Evolutionary conservation across 2,797 vertebrate genomes (phyloP).

Genomic region (Gymnothorax reevesii): DNA sequence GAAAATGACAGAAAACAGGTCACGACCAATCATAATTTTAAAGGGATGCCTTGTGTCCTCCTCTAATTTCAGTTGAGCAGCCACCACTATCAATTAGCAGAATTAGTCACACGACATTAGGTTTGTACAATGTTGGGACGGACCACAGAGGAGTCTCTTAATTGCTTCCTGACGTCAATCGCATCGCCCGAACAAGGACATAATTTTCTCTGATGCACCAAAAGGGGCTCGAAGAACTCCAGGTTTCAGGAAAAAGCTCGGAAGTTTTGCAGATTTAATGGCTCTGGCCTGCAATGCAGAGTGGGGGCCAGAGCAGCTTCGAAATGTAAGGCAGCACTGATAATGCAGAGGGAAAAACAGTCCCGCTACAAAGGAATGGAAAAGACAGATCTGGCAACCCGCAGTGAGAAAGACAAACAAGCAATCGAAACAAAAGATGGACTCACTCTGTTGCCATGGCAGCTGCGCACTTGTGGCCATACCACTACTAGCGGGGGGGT

Average conservation of each 20-base stretch:
- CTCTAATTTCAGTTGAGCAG: no score
- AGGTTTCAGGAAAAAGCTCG: not conserved
- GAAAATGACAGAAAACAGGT: no score
- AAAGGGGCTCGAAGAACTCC: not conserved
- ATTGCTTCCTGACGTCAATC: not conserved
- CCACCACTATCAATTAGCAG: no score
- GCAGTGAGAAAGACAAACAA: not conserved
- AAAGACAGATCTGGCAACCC: not conserved
- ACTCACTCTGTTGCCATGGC: constrained; percentile 92
- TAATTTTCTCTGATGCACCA: not conserved
- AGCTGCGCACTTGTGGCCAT: constrained; percentile 85
- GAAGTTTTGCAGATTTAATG: not conserved
- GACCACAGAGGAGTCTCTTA: no score
- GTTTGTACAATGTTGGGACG: not conserved
- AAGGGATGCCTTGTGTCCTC: no score
- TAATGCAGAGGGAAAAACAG: not conserved
- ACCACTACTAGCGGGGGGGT: constrained; percentile 88
- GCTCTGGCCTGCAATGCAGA: not conserved
- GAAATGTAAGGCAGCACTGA: not conserved
- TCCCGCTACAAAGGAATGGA: not conserved
- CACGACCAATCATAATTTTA: no score
- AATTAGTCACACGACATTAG: no score
- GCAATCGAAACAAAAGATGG: constrained; percentile 33
- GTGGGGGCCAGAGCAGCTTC: not conserved
- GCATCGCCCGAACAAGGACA: not conserved